Percentiles rank a stretch among this genome's conserved stretches.
Conservation (phyloP, 2,888 invertebrate genomes). For the Malacosoma neustria region DNA sequence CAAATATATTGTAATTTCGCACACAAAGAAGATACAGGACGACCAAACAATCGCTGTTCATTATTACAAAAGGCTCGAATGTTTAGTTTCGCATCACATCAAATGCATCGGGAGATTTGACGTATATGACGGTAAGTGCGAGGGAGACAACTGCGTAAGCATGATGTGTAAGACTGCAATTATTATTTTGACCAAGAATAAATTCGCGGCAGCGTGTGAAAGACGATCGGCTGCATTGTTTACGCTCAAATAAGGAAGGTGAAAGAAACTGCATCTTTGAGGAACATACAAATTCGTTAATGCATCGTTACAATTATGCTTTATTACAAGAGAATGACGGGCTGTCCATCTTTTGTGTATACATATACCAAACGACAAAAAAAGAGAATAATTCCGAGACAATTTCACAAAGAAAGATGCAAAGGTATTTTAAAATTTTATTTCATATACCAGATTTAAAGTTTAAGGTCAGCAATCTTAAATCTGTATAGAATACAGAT, state of each 20-base stretch:
- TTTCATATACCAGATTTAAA: too few species aligned
- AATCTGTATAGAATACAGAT: neutral
- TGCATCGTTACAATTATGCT: constrained; percentile 50
- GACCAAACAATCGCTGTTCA: constrained; percentile 74
- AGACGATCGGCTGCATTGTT: constrained; percentile 67
- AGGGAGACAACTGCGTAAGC: constrained; percentile 38
- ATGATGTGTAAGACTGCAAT: constrained; percentile 60
- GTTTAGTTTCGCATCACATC: constrained; percentile 71
- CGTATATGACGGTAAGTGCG: constrained; percentile 49
- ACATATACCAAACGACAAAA: constrained; percentile 13
- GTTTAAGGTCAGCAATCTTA: neutral
- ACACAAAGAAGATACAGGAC: constrained; percentile 71
- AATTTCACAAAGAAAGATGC: constrained; percentile 13
- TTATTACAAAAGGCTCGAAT: constrained; percentile 73
- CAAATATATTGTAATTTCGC: constrained; percentile 74
- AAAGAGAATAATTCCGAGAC: constrained; percentile 14
- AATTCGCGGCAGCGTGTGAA: constrained; percentile 71
- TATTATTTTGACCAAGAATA: constrained; percentile 73
- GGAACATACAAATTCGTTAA: constrained; percentile 48
- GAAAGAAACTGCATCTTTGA: constrained; percentile 52
- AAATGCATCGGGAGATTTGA: constrained; percentile 62
- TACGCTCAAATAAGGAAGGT: constrained; percentile 70
- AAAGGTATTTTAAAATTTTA: constrained; percentile 4
- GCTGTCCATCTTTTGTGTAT: constrained; percentile 26
- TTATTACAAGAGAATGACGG: constrained; percentile 40